phyloP scores from a whole-genome alignment of 1,140 invertebrate species.

The Homalodisca vitripennis region DNA sequence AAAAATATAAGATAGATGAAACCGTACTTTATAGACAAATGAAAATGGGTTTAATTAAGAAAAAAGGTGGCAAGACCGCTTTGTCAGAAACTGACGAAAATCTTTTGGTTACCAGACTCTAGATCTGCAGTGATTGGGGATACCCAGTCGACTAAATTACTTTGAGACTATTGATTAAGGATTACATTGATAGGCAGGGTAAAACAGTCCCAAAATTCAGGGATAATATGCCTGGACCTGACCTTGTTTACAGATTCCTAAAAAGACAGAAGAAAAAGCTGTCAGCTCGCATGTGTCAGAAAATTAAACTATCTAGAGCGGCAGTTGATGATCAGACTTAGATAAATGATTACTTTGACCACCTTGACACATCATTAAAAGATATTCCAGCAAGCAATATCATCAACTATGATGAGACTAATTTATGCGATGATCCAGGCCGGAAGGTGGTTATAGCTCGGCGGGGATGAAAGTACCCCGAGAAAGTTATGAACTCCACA shows the following conservation, averaged over 20 bases:
- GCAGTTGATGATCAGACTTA: background rate
- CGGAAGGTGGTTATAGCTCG: background rate
- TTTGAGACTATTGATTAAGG: too few relatives aligned
- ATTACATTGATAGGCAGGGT: too few relatives aligned
- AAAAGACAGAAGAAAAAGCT: background rate
- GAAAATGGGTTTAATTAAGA: too few relatives aligned
- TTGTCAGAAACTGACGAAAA: too few relatives aligned
- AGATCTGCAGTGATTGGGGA: too few relatives aligned
- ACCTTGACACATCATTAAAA: background rate
- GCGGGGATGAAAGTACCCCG: background rate
- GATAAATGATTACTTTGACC: background rate
- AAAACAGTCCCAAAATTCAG: background rate
- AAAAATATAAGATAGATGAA: too few relatives aligned
- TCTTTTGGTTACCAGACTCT: too few relatives aligned
- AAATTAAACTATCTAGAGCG: background rate
- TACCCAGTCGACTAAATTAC: too few relatives aligned
- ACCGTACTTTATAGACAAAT: too few relatives aligned
- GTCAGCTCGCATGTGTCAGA: background rate
- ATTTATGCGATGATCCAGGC: background rate
- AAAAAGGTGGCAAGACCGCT: too few relatives aligned
- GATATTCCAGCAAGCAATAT: background rate
- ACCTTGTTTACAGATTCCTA: background rate
- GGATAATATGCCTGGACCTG: background rate
- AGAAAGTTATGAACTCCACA: background rate
- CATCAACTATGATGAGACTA: background rate